These are phyloP conservation scores for Leucophenga maculata DNA, from an alignment of 2,888 invertebrate genomes.

Conservation along the genomic window DNA sequence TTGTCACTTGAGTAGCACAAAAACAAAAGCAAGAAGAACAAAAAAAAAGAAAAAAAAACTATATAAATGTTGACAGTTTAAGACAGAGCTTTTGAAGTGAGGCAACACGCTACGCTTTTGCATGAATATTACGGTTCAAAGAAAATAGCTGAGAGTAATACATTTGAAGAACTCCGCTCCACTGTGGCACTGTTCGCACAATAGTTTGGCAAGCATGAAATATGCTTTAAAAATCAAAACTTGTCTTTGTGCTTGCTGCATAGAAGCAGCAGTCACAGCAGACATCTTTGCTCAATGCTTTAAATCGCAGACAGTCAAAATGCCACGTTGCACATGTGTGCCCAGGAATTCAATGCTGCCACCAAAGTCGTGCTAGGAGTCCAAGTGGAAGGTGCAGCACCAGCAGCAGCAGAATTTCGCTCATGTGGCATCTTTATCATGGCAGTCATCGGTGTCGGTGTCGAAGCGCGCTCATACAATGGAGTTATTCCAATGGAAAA, in stretches of 20 bases:
- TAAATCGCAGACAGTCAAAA: slow-evolving; percentile 25
- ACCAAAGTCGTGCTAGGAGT: not conserved
- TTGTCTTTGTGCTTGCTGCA: slow-evolving; percentile 3
- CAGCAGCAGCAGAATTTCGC: not conserved
- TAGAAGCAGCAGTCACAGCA: slow-evolving; percentile 4
- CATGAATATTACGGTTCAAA: too few relatives aligned
- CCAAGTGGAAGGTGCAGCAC: too few relatives aligned
- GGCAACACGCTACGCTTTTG: too few relatives aligned
- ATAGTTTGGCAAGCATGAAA: not conserved
- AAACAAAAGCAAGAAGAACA: not conserved
- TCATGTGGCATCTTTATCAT: slow-evolving; percentile 49
- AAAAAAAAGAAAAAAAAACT: not conserved
- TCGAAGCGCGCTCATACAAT: slow-evolving; percentile 50
- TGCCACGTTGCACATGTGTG: slow-evolving; percentile 17
- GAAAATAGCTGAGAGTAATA: too few relatives aligned
- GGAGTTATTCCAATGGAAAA: slow-evolving; percentile 66
- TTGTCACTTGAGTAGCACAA: slow-evolving; percentile 45
- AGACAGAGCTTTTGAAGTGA: too few relatives aligned
- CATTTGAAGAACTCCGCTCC: too few relatives aligned
- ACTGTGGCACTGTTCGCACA: not conserved
- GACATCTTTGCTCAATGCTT: not conserved
- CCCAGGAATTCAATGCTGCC: not conserved
- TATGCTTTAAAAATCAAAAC: slow-evolving; percentile 19
- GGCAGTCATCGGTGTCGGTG: slow-evolving; percentile 46
- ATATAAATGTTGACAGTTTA: not conserved